Evolutionary conservation across 1,140 invertebrate species (phyloP).

Genomic region (Zaprionus ghesquierei): DNA sequence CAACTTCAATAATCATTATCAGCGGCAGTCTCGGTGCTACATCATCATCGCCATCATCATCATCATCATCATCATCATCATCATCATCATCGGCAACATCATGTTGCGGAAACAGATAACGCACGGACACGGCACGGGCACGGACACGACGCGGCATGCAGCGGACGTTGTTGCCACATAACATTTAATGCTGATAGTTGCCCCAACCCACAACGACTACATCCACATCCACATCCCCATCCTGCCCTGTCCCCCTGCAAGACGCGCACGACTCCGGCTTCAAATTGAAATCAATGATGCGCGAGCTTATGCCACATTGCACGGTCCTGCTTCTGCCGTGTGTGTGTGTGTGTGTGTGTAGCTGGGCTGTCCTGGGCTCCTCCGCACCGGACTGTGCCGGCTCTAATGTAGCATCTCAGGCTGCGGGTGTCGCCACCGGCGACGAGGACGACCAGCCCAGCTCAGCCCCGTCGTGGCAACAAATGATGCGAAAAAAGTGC

Average conservation of each 20-base stretch:
- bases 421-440: conserved; percentile 52
- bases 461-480: conserved; percentile 28
- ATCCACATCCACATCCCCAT: background rate
- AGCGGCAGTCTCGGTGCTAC: conserved; percentile 38
- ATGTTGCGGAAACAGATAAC: conserved; percentile 81
- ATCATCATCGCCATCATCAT: background rate
- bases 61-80: conserved; percentile 32
- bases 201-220: conserved; percentile 13
- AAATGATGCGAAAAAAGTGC: conserved; percentile 74
- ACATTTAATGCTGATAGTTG: conserved; percentile 79
- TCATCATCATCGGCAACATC: conserved; percentile 63
- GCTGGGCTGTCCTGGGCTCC: background rate
- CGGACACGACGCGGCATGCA: conserved; percentile 45
- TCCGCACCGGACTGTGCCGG: conserved; percentile 18
- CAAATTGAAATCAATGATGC: conserved; percentile 81
- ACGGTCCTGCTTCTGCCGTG: conserved; percentile 15
- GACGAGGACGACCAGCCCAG: conserved; percentile 4
- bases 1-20: conserved; percentile 81
- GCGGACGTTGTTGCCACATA: conserved; percentile 67
- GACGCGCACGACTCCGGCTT: conserved; percentile 66
- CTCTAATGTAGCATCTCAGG: conserved; percentile 72
- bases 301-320: conserved; percentile 67
- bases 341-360: too few relatives aligned
- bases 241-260: conserved; percentile 26
- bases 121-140: conserved; percentile 59